Base-by-base conservation (phyloP, 1,140 invertebrate genomes). In the Tenebrio molitor region DNA sequence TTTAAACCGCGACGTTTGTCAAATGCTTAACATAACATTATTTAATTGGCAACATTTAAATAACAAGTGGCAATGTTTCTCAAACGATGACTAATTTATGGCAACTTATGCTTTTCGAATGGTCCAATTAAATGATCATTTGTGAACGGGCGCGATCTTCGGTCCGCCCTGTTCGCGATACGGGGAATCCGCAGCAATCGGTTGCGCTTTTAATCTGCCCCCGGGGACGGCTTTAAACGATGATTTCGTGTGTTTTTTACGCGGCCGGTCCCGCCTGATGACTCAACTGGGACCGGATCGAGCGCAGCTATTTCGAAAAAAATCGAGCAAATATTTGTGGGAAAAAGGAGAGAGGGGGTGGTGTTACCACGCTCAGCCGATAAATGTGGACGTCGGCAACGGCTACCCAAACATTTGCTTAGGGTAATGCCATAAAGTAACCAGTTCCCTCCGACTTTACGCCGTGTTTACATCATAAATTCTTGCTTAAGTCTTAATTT, bases 401-500 rank as follows among this genome's bases (percentile, higher is more conserved):
- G 53, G 39, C 36, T 70, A 23, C 69, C 53, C 42, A 71, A 71
- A 71, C 62, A 71, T 71, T 71, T 71, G 53, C 58, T 14, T 14
- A 71, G 46, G 69, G 62, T 63, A 63, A 36, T 44, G n/a, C 68
- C n/a, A 12, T 58, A 58, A 58, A 58, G 50, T 44, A 33, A 21
- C 25, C 25, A n/a, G 39, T 53, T 69, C 29, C 19, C 8, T 21
- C 34, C 29, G 42, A 71, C 53, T 71, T 71, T 71, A 16, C 19
- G 50, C 21, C 21, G 1, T 29, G 39, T 44, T 34, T 34, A 16
- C 46, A 53, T 42, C 68, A 25, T 70, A 62, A 70, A 70, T 70
- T 70, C 68, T 70, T 72, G 50, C 63, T 72, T 44, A 53, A 65
- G 44, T 72, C 70, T 72, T 66, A 72, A 72, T 72, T 72, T 62